Evolutionary conservation across 2,888 invertebrate species (phyloP).

Genomic region (Agrochola lychnidis): DNA sequence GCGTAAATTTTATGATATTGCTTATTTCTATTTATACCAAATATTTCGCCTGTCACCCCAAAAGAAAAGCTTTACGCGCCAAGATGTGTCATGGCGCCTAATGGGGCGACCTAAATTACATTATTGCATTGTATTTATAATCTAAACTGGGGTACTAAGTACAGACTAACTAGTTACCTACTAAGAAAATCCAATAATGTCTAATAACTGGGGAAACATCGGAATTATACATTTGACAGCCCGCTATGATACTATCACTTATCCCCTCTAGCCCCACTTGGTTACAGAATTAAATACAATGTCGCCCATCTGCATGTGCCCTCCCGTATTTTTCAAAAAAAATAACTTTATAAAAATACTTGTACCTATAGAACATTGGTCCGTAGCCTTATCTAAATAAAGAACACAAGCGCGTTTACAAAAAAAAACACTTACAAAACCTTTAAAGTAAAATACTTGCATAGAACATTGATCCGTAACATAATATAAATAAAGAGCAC

Average conservation of each 20-base stretch:
- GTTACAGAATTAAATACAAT: neutral
- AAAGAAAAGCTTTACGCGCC: neutral
- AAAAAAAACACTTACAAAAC: no score
- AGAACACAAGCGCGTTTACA: no score
- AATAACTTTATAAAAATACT: no score
- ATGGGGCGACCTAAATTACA: neutral
- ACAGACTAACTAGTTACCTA: neutral
- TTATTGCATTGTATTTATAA: neutral
- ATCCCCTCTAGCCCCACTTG: neutral
- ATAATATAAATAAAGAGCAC: no score
- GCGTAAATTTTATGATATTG: constrained; percentile 15
- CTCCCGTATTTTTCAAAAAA: no score
- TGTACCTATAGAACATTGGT: no score
- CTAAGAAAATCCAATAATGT: neutral
- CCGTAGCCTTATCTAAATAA: no score
- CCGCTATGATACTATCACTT: neutral
- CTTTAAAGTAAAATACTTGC: no score
- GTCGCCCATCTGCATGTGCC: no score
- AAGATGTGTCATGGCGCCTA: no score
- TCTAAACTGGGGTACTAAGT: neutral
- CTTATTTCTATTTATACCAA: neutral
- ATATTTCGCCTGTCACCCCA: neutral
- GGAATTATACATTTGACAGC: neutral
- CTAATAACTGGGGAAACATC: neutral
- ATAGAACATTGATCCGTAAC: no score